Conservation (phyloP, 2,888 invertebrate species). For the Dioctria rufipes region DNA sequence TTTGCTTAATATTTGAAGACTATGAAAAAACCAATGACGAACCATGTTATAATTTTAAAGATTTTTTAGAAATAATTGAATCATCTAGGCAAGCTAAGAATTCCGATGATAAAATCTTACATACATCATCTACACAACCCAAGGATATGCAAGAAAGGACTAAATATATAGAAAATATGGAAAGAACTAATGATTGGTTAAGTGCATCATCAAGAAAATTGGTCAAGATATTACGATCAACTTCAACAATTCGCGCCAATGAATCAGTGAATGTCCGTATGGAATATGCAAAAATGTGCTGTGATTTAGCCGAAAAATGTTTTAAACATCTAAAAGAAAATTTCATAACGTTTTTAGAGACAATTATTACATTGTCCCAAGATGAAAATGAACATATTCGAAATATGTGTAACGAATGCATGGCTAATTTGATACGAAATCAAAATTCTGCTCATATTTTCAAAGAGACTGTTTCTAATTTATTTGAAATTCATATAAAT, state of each 20-base stretch:
- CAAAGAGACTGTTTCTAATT: constrained; percentile 29
- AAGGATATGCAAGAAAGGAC: constrained; percentile 62
- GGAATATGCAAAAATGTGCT: constrained; percentile 76
- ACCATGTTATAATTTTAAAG: constrained; percentile 61
- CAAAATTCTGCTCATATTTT: constrained; percentile 59
- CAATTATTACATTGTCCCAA: constrained; percentile 78
- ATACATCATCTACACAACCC: constrained; percentile 60
- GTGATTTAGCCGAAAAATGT: constrained; percentile 75
- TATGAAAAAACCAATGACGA: constrained; percentile 64
- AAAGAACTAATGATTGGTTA: constrained; percentile 70
- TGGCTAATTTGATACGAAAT: constrained; percentile 69
- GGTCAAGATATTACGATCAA: constrained; percentile 67
- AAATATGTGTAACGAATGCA: constrained; percentile 68
- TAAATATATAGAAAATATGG: constrained; percentile 63
- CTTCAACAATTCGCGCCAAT: constrained; percentile 75
- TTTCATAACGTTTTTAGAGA: constrained; percentile 77
- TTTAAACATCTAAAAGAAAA: constrained; percentile 77
- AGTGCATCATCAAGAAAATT: constrained; percentile 66
- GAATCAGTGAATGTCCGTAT: constrained; percentile 76
- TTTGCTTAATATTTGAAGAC: constrained; percentile 68
- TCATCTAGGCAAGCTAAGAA: not conserved
- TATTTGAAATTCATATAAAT: constrained; percentile 69
- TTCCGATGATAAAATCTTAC: constrained; percentile 60
- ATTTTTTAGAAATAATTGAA: constrained; percentile 62
- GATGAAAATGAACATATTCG: constrained; percentile 76